These are phyloP conservation scores for Oreochromis grahami DNA, from an alignment of 2,797 vertebrate genomes.

Conservation along the genomic window DNA sequence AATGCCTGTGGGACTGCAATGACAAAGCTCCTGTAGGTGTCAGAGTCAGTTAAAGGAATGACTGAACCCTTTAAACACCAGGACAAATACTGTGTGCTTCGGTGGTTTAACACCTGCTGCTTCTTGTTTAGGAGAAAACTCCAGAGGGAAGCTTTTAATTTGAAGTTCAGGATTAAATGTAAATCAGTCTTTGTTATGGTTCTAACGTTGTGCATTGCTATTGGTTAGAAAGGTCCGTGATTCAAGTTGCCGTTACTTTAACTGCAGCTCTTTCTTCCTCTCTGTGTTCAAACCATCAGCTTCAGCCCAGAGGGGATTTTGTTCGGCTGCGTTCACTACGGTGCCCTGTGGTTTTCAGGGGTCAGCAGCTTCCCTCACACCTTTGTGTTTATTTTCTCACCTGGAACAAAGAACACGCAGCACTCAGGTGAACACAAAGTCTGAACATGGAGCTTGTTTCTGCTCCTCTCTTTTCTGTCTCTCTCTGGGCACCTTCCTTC, in stretches of 20 bases:
- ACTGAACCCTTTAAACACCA: neutral
- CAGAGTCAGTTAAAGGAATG: neutral
- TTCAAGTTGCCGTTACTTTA: neutral
- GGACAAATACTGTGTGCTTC: neutral
- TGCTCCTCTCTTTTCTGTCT: neutral
- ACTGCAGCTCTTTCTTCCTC: neutral
- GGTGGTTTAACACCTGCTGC: neutral
- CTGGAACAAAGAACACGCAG: neutral
- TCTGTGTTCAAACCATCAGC: neutral
- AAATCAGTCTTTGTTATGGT: neutral
- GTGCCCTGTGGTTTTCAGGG: neutral
- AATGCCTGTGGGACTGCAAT: neutral
- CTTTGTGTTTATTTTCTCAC: neutral
- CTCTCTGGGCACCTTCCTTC: neutral
- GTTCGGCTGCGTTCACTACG: neutral
- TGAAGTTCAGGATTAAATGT: neutral
- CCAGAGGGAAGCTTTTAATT: neutral
- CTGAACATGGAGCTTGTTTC: neutral
- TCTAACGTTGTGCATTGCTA: neutral
- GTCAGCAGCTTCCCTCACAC: neutral
- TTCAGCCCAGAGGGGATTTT: neutral
- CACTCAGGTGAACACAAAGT: neutral
- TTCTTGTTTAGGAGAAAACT: rapidly evolving
- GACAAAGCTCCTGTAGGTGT: neutral
- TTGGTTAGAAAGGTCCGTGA: neutral